phyloP scores from a whole-genome alignment of 2,888 invertebrate species.

The Ennomos erosarius region DNA sequence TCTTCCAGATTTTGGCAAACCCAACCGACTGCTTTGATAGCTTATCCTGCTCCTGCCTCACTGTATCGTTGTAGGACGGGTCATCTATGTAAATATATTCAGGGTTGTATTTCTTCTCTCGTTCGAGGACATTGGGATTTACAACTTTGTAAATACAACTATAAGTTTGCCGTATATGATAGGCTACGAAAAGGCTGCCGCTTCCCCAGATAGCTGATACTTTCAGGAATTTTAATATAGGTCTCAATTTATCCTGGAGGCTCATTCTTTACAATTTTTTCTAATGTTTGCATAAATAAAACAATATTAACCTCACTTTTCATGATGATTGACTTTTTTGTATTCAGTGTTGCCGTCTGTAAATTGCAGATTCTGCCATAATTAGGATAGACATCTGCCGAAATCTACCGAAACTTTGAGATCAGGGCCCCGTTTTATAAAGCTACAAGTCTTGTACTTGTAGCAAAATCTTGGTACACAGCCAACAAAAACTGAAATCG shows the following conservation, averaged over 20 bases:
- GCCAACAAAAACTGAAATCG: too few relatives aligned
- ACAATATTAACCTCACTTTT: too few relatives aligned
- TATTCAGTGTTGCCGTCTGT: too few relatives aligned
- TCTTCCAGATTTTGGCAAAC: constrained; percentile 83
- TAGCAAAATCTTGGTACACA: too few relatives aligned
- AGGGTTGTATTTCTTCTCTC: constrained; percentile 70
- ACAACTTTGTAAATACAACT: constrained; percentile 62
- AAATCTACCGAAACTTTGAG: too few relatives aligned
- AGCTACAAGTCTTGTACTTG: too few relatives aligned
- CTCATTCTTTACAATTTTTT: constrained; percentile 51
- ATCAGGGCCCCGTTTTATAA: too few relatives aligned
- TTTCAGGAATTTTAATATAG: constrained; percentile 61
- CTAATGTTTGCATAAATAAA: not conserved
- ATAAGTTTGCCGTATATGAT: constrained; percentile 63
- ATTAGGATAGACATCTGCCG: too few relatives aligned
- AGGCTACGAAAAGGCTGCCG: constrained; percentile 57
- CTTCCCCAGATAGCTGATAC: constrained; percentile 55
- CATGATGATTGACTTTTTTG: too few relatives aligned
- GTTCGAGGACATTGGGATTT: constrained; percentile 68
- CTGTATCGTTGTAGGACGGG: constrained; percentile 61
- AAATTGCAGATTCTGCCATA: too few relatives aligned
- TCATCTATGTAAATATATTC: constrained; percentile 81
- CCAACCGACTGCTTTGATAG: constrained; percentile 62
- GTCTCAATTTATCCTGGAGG: constrained; percentile 63
- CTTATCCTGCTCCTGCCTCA: constrained; percentile 60